Evolutionary conservation across 2,113 vertebrate species (phyloP).

Genomic region (Salvelinus sp.): DNA sequence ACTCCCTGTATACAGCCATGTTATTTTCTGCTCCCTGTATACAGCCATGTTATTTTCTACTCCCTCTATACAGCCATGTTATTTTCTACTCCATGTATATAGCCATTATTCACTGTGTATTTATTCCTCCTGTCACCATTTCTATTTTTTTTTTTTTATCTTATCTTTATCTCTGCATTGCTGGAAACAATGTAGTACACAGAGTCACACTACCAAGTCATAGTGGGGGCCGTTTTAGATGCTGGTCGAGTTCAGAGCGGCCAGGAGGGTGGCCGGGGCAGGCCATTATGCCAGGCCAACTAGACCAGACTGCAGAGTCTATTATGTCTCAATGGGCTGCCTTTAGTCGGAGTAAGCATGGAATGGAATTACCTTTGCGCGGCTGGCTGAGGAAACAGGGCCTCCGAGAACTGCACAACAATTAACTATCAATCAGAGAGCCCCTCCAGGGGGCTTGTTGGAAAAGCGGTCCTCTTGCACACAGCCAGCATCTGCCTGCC

Average conservation of each 20-base stretch:
- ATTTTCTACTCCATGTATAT: too few species aligned
- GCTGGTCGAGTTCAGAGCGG: not conserved
- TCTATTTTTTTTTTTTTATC: too few species aligned
- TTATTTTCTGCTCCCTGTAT: too few species aligned
- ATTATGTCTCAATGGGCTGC: not conserved
- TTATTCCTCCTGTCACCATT: too few species aligned
- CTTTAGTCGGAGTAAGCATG: not conserved
- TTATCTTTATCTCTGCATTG: too few species aligned
- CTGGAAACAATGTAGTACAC: too few species aligned
- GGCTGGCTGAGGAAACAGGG: not conserved
- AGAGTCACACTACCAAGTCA: too few species aligned
- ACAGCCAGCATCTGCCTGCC: not conserved
- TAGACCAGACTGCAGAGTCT: not conserved
- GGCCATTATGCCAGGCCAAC: not conserved
- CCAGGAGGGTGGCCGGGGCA: not conserved
- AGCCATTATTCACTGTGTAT: too few species aligned
- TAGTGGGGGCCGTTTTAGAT: too few species aligned
- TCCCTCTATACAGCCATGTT: too few species aligned
- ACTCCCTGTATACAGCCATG: too few species aligned
- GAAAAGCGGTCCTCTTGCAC: not conserved
- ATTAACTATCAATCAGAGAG: constrained; percentile 3
- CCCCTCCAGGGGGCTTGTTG: not conserved
- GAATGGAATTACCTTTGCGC: not conserved
- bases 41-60: too few species aligned
- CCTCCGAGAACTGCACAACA: not conserved